Evolutionary conservation across 2,113 vertebrate species (phyloP).

Genomic region (Lota lota): DNA sequence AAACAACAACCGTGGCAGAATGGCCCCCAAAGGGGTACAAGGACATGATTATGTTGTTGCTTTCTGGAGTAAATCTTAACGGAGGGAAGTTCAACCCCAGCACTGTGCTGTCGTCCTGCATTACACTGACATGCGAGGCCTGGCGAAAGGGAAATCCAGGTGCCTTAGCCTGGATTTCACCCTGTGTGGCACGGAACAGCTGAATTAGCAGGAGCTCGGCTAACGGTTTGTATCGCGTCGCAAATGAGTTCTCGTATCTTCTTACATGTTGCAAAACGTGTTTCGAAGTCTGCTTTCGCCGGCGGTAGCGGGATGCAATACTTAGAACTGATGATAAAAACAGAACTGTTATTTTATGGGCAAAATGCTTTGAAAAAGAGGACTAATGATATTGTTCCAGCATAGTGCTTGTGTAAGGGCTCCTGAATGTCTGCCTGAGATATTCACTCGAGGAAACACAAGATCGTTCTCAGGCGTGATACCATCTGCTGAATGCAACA

Average conservation of each 20-base stretch:
- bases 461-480: slow-evolving; percentile 7
- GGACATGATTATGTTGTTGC: slow-evolving; percentile 54
- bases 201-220: slow-evolving; percentile 46
- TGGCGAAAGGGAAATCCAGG: slow-evolving; percentile 54
- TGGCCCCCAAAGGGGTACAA: slow-evolving; percentile 40
- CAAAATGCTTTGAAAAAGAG: slow-evolving; percentile 12
- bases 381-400: slow-evolving; percentile 13
- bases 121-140: slow-evolving; percentile 46
- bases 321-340: slow-evolving; percentile 50
- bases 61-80: slow-evolving; percentile 53
- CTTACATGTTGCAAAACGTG: slow-evolving; percentile 53
- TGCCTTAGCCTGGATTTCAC: slow-evolving; percentile 44
- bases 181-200: slow-evolving; percentile 48
- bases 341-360: slow-evolving; percentile 32
- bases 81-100: slow-evolving; percentile 32
- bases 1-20: slow-evolving; percentile 55
- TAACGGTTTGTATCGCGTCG: slow-evolving; percentile 21
- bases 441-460: slow-evolving; percentile 2
- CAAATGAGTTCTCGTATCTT: slow-evolving; percentile 43
- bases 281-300: slow-evolving; percentile 40
- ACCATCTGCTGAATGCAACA: slow-evolving; percentile 12
- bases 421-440: background rate
- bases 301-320: background rate
- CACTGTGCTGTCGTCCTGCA: slow-evolving; percentile 39
- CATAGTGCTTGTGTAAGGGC: slow-evolving; percentile 4